These are phyloP conservation scores for Prietella phreatophila DNA, from an alignment of 2,113 vertebrate genomes.

Conservation along the genomic window DNA sequence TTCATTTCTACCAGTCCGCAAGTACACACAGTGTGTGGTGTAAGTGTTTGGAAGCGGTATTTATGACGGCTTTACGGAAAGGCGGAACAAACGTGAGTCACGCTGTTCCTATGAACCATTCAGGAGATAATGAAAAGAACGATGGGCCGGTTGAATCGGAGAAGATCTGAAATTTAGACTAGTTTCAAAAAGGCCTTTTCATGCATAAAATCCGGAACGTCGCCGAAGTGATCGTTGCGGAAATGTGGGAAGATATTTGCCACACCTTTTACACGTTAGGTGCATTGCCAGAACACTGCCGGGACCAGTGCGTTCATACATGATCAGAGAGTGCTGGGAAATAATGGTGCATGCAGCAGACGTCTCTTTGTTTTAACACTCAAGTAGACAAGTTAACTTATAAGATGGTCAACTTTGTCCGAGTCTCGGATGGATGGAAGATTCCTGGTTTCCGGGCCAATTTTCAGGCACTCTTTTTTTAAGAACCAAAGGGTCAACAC, in stretches of 20 bases:
- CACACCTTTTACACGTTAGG: background rate
- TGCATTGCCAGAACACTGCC: background rate
- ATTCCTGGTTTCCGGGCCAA: background rate
- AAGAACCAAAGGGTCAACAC: too few relatives aligned
- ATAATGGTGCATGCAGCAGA: background rate
- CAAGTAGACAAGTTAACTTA: background rate
- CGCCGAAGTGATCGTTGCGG: background rate
- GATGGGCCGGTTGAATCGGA: background rate
- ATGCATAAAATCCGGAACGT: background rate
- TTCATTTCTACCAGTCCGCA: background rate
- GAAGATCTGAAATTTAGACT: background rate
- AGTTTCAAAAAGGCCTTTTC: background rate
- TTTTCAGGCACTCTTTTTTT: too few relatives aligned
- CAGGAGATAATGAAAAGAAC: background rate
- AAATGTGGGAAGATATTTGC: background rate
- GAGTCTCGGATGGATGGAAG: background rate
- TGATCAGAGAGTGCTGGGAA: background rate
- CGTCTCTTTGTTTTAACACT: background rate
- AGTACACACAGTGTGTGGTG: too few relatives aligned
- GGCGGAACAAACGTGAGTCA: background rate
- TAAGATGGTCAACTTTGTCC: background rate
- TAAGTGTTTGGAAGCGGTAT: slow-evolving; percentile 7
- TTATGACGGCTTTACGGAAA: background rate
- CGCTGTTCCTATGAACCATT: background rate
- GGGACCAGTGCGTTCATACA: background rate